Evolutionary conservation across 1,140 invertebrate species (phyloP), one percentile per base, ranked within the genome.

Genomic region (Potamilus streckersoni): DNA sequence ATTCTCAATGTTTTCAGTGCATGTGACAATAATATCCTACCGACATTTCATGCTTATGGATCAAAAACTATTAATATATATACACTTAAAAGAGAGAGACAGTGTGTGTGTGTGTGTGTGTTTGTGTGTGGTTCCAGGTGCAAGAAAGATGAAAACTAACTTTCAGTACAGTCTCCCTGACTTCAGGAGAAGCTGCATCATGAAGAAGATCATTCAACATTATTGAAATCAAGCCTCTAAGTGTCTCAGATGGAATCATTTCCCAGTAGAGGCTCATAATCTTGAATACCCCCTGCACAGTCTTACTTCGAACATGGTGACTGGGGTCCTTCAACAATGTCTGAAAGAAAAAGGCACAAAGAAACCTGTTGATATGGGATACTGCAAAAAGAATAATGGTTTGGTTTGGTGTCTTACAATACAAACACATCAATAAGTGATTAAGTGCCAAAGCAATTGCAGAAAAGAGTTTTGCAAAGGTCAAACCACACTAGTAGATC

Each of bases 161-260:
- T 87, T 85, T 88, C 23, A 90, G 61, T 4, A 90, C 90, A 78
- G 84, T 82, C n/a, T 83, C 81, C 17, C 90, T 69, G 62, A 90
- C 88, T 73, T 87, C 83, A 59, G 85, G 83, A n/a, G 89, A 87
- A 11, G 86, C 80, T 49, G 80, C 74, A 79, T 91, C 90, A 74
- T 83, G 85, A 0, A 84, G 82, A 13, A 89, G 79, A 55, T 89
- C 87, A 59, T 87, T 74, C 8, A 89, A 77, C 56, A 90, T 71
- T 19, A 79, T 85, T 13, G 79, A 77, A n/a, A 90, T 79, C 23
- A 90, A 79, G 57, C 66, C 80, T 59, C 85, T 83, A 31, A 89
- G 85, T n/a, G 82, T 83, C 13, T 85, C 80, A 15, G 70, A 72
- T 12, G 90, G 90, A 6, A 91, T 85, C 65, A 90, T 78, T 68